Conservation (phyloP, 2,888 invertebrate species). For the Trypoxylon attenuatum region DNA sequence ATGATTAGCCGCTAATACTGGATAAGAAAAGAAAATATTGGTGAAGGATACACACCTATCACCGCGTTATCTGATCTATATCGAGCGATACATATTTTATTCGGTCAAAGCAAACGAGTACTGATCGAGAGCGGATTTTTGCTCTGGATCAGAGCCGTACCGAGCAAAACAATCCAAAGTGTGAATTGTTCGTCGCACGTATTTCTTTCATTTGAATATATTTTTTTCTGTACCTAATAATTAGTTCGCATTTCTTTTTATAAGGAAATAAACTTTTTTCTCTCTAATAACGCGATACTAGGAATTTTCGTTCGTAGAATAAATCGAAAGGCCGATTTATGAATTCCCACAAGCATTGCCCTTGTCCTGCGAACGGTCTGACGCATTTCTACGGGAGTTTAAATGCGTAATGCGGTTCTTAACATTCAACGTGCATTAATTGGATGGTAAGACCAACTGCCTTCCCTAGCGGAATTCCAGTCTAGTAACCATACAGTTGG, state of each 20-base stretch:
- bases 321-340: too few relatives aligned
- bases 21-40: slow-evolving; percentile 18
- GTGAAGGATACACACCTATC: slow-evolving; percentile 12
- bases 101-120: not conserved
- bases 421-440: slow-evolving; percentile 55
- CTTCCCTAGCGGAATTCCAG: slow-evolving; percentile 63
- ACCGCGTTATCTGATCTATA: slow-evolving; percentile 28
- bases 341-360: too few relatives aligned
- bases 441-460: slow-evolving; percentile 46
- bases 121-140: slow-evolving; percentile 3
- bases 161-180: slow-evolving; percentile 4
- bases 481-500: slow-evolving; percentile 63
- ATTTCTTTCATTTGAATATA: too few relatives aligned
- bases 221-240: too few relatives aligned
- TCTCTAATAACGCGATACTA: too few relatives aligned
- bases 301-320: too few relatives aligned
- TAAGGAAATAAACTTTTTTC: too few relatives aligned
- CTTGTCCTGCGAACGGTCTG: slow-evolving; percentile 2
- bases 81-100: slow-evolving; percentile 21
- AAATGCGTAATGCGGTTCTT: slow-evolving; percentile 42
- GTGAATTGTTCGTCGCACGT: too few relatives aligned
- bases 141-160: not conserved
- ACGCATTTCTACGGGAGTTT: slow-evolving; percentile 29
- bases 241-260: too few relatives aligned
- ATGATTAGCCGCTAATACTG: slow-evolving; percentile 16